These are phyloP conservation scores for Chloromyia formosa DNA, from an alignment of 2,888 invertebrate species.

Conservation along the genomic window DNA sequence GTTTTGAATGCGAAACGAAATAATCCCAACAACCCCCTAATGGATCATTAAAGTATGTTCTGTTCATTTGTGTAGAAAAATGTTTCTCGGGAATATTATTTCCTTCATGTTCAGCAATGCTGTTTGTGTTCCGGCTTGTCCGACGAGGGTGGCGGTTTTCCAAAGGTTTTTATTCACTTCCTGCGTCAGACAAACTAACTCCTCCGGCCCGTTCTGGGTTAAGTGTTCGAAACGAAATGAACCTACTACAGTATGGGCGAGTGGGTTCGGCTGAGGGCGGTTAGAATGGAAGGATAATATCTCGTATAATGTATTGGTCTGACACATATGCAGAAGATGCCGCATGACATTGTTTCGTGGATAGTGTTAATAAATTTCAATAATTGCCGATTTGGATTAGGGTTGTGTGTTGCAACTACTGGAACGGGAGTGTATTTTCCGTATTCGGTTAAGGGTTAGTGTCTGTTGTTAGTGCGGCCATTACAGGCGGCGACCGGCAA, in stretches of 20 bases:
- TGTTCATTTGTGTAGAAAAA: slow-evolving; percentile 44
- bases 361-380: slow-evolving; percentile 39
- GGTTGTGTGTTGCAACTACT: neutral
- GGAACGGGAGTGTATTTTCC: neutral
- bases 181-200: neutral
- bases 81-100: slow-evolving; percentile 37
- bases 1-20: slow-evolving; percentile 22
- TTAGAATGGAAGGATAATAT: neutral
- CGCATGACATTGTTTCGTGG: slow-evolving; percentile 28
- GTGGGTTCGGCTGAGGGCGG: neutral
- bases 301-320: neutral
- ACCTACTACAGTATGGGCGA: neutral
- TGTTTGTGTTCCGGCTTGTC: slow-evolving; percentile 3
- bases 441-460: neutral
- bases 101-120: slow-evolving; percentile 24
- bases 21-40: slow-evolving; percentile 35
- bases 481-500: too few species aligned
- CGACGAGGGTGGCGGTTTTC: neutral
- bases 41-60: slow-evolving; percentile 46
- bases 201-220: too few species aligned
- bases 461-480: too few species aligned
- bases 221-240: too few species aligned
- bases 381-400: slow-evolving; percentile 35
- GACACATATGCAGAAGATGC: slow-evolving; percentile 28
- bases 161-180: slow-evolving; percentile 1